phyloP scores from a whole-genome alignment of 2,888 invertebrate species.

The Crepidodera aurea region DNA sequence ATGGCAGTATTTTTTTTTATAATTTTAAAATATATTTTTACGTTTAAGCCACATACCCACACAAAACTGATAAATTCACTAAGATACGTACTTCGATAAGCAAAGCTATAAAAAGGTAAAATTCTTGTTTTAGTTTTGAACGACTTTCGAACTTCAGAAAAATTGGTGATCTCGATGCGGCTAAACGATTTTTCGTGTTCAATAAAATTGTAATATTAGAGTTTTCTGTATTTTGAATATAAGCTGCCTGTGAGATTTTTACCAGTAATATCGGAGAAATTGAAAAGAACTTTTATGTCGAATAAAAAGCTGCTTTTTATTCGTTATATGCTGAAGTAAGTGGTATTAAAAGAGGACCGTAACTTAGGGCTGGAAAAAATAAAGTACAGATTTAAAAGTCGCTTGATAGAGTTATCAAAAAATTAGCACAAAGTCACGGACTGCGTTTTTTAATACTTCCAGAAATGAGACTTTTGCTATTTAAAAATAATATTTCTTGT shows the following conservation, averaged over 20 bases:
- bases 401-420: no score
- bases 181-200: conserved; percentile 1
- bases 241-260: neutral
- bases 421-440: no score
- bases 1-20: no score
- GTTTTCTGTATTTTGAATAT: neutral
- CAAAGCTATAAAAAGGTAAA: neutral
- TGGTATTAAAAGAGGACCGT: neutral
- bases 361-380: no score
- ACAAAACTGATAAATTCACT: neutral
- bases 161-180: neutral
- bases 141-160: neutral
- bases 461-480: no score
- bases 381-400: no score
- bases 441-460: no score
- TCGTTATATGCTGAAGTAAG: neutral
- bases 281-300: neutral
- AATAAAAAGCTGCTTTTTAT: neutral
- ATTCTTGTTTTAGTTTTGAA: neutral
- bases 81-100: neutral
- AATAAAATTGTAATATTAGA: neutral
- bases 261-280: neutral
- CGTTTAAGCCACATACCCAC: no score
- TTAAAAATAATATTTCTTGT: no score
- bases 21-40: no score